Evolutionary conservation across 1,140 invertebrate species (phyloP), one percentile per base, ranked within the genome.

Genomic region (Scylla paramamosain): DNA sequence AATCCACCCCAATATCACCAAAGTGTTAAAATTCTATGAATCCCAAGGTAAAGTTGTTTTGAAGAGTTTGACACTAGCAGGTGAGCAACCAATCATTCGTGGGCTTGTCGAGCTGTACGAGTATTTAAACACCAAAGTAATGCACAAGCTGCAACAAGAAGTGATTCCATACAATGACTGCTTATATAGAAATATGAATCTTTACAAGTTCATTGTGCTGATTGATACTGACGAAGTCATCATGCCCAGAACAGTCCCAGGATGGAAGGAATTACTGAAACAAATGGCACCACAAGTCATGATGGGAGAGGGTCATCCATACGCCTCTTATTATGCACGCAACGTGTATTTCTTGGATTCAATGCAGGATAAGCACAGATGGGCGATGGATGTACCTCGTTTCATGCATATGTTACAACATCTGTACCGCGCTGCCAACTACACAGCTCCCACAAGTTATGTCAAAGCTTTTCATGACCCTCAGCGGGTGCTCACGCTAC

Each of bases 141-240:
- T 98, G 96, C 98, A 99, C 97, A 99, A 99, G 97, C 97, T 99
- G 16, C 98, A 99, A 96, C 99, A 99, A 97, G 99, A 99, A 97
- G 97, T 99, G 67, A 99, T 99, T 96, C 99, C 99, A 0, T 99
- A 99, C 97, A 99, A 99, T 97, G 99, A 99, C 96, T 99, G 99
- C 96, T 97, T 99, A 7, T 99, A 99, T 97, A 98, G 99, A 96
- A 98, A 99, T 96, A 98, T 99, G 97, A 99, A 99, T 96, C 97
- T 98, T 82, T 99, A 99, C 97, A 98, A 99, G 92, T 99, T 99
- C 97, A 98, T 99, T 52, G 98, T 98, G 0, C 97, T 99, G 20
- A 97, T 99, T 39, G 99, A 99, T 96, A 98, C 99, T 82, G 99
- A 99, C 31, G 95, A 95, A 48, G 98, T 99, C 77, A 99, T 99